Conservation (phyloP, 2,113 vertebrate species). For the Papio anubis region DNA sequence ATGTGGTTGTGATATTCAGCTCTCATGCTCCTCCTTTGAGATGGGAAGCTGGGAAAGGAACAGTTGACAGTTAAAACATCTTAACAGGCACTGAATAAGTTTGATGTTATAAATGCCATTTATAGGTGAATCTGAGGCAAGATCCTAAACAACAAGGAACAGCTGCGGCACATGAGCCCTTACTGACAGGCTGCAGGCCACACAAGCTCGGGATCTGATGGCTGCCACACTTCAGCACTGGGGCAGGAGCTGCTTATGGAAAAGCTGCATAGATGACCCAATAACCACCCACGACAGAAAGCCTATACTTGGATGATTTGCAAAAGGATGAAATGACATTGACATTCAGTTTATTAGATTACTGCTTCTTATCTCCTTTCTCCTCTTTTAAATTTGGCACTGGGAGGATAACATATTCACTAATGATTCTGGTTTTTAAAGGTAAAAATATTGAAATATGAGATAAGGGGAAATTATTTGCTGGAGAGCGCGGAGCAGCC, state of each 20-base stretch:
- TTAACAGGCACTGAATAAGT: not conserved
- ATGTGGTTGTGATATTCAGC: not conserved
- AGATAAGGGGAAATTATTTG: constrained; percentile 76
- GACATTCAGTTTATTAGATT: not conserved
- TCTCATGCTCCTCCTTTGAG: not conserved
- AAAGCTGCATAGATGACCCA: not conserved
- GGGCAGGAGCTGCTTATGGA: not conserved
- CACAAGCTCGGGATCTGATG: rapidly evolving
- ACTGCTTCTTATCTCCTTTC: not conserved
- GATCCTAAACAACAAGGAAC: not conserved
- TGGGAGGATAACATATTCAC: constrained; percentile 5
- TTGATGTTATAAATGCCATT: not conserved
- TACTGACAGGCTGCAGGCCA: not conserved
- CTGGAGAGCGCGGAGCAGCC: constrained; percentile 64
- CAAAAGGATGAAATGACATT: not conserved
- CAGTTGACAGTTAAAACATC: not conserved
- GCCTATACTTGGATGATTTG: not conserved
- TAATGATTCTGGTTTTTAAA: constrained; percentile 61
- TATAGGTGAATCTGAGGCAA: not conserved
- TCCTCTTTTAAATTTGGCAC: constrained; percentile 57
- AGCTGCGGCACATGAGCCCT: rapidly evolving
- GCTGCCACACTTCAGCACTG: rapidly evolving
- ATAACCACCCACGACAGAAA: not conserved
- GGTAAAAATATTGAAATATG: constrained; percentile 64
- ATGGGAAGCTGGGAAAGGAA: not conserved